A percentile compares a stretch with the other conserved stretches of the same genome.
Evolutionary conservation across 2,113 vertebrate species (phyloP).

Genomic region (Nothoprocta perdicaria): DNA sequence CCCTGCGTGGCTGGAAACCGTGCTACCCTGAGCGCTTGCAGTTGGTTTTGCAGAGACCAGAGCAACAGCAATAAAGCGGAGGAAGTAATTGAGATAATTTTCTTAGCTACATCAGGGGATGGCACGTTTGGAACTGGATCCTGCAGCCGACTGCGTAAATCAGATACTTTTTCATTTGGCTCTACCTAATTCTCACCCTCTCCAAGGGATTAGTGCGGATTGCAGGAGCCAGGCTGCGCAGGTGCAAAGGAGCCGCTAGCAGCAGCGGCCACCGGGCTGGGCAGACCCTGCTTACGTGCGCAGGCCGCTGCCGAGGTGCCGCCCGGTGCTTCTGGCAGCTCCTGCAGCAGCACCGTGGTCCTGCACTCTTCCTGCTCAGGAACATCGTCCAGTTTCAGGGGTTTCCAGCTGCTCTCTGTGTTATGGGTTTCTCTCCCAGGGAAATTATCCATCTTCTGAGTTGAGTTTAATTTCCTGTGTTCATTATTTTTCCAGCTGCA

Average conservation of each 20-base stretch:
- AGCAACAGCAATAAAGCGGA: fast-evolving
- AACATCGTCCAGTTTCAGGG: background rate
- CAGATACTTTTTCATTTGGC: background rate
- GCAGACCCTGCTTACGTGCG: background rate
- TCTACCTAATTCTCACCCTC: background rate
- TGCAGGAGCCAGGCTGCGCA: background rate
- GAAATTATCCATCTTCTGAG: background rate
- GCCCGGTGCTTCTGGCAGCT: background rate
- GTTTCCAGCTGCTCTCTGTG: background rate
- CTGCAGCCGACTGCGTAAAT: background rate
- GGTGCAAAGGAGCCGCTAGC: background rate
- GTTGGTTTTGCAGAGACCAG: background rate
- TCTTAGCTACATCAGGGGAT: background rate
- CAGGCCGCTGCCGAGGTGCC: background rate
- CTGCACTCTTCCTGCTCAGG: background rate
- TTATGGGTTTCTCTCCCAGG: background rate
- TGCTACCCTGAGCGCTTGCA: fast-evolving
- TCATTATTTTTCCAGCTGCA: background rate
- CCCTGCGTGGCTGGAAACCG: background rate
- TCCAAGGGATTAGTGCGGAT: background rate
- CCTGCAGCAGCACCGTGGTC: background rate
- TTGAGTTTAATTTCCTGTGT: background rate
- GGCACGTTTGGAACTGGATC: fast-evolving
- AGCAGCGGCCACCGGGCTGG: background rate
- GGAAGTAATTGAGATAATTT: background rate